Evolutionary conservation across 23 tunicate species (phyloP), one percentile per base, ranked within the genome.

Genomic region (Clavelina lepadiformis): DNA sequence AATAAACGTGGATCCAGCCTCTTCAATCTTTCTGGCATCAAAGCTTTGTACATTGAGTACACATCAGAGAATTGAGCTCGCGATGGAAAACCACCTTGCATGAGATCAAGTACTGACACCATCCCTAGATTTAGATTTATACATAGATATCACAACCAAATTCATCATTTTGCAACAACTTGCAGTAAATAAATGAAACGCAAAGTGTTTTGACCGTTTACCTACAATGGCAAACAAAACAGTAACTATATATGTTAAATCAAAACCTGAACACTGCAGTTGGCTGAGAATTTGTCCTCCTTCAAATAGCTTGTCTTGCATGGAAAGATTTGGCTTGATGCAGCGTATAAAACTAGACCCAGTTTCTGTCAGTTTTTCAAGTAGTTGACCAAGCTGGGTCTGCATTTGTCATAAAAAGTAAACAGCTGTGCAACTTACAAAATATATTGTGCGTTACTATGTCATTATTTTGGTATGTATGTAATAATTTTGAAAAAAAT

Each of bases 71-170:
- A 94, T 50, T 80, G 95, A 0, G 99, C 84, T 55, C 99, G 53
- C 3, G 99, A 94, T 7, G 99, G 99, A 60, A 70, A 94, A 1
- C 99, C 99, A 30, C 95, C 99, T 71, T 94, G 99, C 99, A 94
- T 94, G 26, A 94, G 72, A 54, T 86, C 86, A 6, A 94, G 73
- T 24, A 94, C 99, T 15, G 99, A 86, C 31, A 88, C 88, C 88
- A 94, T 94, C 6, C 99, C 99, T 79, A 71, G 8, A 8, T 8
- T 41, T 41, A 41, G 15, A 44, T 15, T 11, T 44, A 15, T 44
- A 44, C 13, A 44, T 15, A 11, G 11, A 11, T 44, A 11, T 13
- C 13, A 44, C 15, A 44, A 11, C 15, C 49, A 44, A 44, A 44
- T 44, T 44, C 49, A 15, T 44, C 49, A 44, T 44, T 44, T 44